Evolutionary conservation across 1,140 invertebrate species (phyloP).

Genomic region (Gryon sp.): DNA sequence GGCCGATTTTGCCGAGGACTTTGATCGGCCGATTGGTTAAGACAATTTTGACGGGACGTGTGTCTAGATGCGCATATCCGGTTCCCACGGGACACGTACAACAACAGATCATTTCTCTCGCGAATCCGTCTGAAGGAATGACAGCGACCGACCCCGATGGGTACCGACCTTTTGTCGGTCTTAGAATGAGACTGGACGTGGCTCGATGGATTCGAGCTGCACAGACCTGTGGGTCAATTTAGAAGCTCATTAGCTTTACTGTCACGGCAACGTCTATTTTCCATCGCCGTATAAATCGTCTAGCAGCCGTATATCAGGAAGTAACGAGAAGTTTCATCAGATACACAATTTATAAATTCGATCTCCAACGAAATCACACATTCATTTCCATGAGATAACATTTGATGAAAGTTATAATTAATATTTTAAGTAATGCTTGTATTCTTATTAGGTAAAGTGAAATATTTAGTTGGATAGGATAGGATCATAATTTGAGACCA

Average conservation of each 20-base stretch:
- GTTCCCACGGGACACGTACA: constrained; percentile 30
- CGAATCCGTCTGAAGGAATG: constrained; percentile 18
- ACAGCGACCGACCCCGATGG: no score
- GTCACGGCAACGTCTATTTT: constrained; percentile 64
- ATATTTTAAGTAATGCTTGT: no score
- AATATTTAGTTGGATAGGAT: no score
- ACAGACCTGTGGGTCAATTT: constrained; percentile 73
- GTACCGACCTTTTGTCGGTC: constrained; percentile 55
- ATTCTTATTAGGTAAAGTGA: no score
- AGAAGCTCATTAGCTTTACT: constrained; percentile 75
- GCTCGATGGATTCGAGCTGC: constrained; percentile 41
- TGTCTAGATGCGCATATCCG: constrained; percentile 49
- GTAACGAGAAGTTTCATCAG: constrained; percentile 42
- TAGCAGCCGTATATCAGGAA: constrained; percentile 51
- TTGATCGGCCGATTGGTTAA: constrained; percentile 12
- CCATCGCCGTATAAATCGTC: constrained; percentile 56
- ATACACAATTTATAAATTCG: constrained; percentile 2
- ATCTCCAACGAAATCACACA: neutral
- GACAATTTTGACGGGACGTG: constrained; percentile 38
- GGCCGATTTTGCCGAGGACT: constrained; percentile 2
- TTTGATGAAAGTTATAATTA: no score
- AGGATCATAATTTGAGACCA: no score
- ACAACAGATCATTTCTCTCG: constrained; percentile 47
- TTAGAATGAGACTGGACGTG: constrained; percentile 55
- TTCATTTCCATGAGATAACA: no score